Conservation (phyloP, 2,797 vertebrate species). For the Crenuchus spilurus region DNA sequence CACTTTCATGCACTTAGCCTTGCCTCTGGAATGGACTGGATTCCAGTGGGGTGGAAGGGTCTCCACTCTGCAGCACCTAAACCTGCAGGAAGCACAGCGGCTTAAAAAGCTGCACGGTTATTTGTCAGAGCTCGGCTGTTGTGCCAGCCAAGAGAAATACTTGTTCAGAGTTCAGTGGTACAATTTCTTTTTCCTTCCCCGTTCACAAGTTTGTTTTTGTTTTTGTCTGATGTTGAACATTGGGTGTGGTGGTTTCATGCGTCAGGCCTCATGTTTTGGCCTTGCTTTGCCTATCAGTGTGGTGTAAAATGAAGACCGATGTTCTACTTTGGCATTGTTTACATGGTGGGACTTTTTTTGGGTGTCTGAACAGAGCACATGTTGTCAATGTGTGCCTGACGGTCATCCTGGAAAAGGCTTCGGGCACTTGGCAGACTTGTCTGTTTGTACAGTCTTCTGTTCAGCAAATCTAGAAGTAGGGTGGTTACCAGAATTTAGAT, state of each 20-base stretch:
- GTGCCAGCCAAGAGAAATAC: constrained; percentile 55
- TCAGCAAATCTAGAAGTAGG: constrained; percentile 43
- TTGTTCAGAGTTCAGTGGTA: constrained; percentile 59
- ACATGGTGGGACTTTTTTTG: constrained; percentile 26
- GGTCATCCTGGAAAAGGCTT: constrained; percentile 46
- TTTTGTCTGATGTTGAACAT: constrained; percentile 66
- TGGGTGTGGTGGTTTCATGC: constrained; percentile 62
- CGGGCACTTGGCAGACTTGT: constrained; percentile 58
- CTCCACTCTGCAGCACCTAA: constrained; percentile 22
- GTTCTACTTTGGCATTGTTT: constrained; percentile 47
- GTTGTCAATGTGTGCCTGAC: constrained; percentile 38
- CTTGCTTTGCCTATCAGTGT: constrained; percentile 40
- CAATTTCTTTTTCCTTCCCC: not conserved
- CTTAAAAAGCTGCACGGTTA: not conserved
- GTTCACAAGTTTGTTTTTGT: constrained; percentile 61
- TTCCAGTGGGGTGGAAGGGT: constrained; percentile 60
- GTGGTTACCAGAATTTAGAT: too few relatives aligned
- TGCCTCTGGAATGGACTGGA: constrained; percentile 63
- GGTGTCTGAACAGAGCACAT: constrained; percentile 2
- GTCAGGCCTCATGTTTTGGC: constrained; percentile 50
- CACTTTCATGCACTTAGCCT: constrained; percentile 71
- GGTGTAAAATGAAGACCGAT: constrained; percentile 43
- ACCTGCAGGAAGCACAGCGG: not conserved
- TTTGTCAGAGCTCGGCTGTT: constrained; percentile 9
- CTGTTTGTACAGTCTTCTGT: constrained; percentile 54